phyloP scores from a whole-genome alignment of 2,888 invertebrate genomes.

The Euzophera pinguis region DNA sequence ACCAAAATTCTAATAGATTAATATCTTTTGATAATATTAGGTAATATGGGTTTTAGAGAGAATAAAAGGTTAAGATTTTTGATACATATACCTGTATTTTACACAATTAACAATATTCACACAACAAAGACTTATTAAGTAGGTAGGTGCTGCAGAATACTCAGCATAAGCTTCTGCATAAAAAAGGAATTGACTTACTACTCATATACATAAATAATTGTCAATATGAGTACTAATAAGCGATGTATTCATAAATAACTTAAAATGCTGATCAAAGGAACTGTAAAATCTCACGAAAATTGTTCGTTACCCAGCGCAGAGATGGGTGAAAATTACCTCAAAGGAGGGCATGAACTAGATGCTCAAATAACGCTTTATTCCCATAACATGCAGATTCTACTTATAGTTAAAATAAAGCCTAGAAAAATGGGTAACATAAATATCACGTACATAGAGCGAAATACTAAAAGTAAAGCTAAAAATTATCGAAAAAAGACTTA shows the following conservation, averaged over 20 bases:
- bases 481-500: slow-evolving; percentile 75
- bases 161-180: neutral
- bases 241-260: no score
- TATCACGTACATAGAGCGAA: slow-evolving; percentile 59
- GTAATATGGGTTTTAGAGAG: slow-evolving; percentile 27
- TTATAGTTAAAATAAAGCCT: slow-evolving; percentile 62
- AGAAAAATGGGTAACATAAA: slow-evolving; percentile 69
- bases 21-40: slow-evolving; percentile 1
- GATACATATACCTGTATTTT: slow-evolving; percentile 6
- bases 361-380: slow-evolving; percentile 47
- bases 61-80: slow-evolving; percentile 27
- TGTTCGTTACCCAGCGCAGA: slow-evolving; percentile 35
- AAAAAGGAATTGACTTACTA: neutral
- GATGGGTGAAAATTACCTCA: slow-evolving; percentile 54
- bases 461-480: slow-evolving; percentile 60
- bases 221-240: no score
- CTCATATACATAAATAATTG: no score
- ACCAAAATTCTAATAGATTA: slow-evolving; percentile 13
- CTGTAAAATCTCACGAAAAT: neutral
- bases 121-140: neutral
- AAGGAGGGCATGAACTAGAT: slow-evolving; percentile 69
- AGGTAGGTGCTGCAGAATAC: neutral
- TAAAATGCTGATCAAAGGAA: no score
- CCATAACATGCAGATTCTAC: slow-evolving; percentile 54
- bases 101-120: slow-evolving; percentile 6